Conservation (phyloP, 2,113 vertebrate genomes). For the Elgaria multicarinata region DNA sequence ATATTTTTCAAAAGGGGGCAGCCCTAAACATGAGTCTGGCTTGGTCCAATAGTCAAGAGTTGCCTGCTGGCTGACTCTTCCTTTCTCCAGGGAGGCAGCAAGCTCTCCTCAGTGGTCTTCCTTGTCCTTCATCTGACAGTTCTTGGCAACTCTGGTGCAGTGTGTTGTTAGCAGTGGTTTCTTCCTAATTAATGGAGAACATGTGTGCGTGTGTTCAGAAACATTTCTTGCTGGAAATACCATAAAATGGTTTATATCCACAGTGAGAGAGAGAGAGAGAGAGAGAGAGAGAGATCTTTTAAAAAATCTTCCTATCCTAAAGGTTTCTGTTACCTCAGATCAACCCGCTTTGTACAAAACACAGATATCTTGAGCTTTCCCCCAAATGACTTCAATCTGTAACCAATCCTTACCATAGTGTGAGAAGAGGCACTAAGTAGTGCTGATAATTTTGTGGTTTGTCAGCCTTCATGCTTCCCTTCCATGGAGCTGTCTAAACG, state of each 20-base stretch:
- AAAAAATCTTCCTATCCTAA: constrained; percentile 63
- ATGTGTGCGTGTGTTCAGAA: constrained; percentile 69
- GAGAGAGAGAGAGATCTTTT: background rate
- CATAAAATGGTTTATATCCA: constrained; percentile 68
- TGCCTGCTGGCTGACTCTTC: background rate
- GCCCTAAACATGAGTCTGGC: background rate
- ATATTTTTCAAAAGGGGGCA: constrained; percentile 16
- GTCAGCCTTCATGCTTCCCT: background rate
- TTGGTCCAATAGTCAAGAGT: background rate
- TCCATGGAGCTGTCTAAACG: too few species aligned
- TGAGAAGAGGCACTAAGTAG: constrained; percentile 63
- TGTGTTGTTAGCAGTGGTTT: constrained; percentile 74
- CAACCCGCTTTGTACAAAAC: constrained; percentile 64
- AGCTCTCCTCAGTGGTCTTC: constrained; percentile 62
- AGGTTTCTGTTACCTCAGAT: constrained; percentile 73
- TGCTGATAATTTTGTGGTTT: background rate
- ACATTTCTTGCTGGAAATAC: constrained; percentile 62
- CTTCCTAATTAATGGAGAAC: constrained; percentile 75
- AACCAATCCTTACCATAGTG: constrained; percentile 65
- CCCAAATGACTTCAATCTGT: constrained; percentile 68
- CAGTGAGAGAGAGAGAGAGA: constrained; percentile 39
- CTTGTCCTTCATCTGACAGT: constrained; percentile 69
- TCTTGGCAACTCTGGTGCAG: constrained; percentile 71
- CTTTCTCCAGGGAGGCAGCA: constrained; percentile 26
- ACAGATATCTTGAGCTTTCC: constrained; percentile 51